These are phyloP conservation scores for Elaphurus davidianus DNA, from an alignment of 2,113 vertebrate species.

Conservation along the genomic window DNA sequence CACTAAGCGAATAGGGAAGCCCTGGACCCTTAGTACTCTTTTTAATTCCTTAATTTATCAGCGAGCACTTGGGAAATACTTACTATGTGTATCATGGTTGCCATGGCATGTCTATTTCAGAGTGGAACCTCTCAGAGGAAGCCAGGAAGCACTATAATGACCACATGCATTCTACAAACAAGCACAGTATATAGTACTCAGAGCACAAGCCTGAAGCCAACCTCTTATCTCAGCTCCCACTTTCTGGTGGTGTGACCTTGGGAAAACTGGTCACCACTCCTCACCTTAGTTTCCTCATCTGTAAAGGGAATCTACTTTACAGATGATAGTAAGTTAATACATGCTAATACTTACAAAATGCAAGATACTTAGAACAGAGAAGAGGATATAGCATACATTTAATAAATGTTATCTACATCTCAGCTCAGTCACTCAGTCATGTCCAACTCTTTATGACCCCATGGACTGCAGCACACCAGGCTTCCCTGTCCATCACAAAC, in stretches of 20 bases:
- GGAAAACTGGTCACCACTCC: neutral
- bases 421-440: neutral
- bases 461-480: neutral
- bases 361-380: neutral
- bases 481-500: neutral
- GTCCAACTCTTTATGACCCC: neutral
- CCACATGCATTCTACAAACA: neutral
- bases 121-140: neutral
- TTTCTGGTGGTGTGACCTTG: neutral
- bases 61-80: neutral
- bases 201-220: neutral
- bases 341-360: neutral
- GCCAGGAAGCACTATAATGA: neutral
- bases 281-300: neutral
- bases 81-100: fast-evolving
- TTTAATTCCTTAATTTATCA: neutral
- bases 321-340: neutral
- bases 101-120: neutral
- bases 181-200: neutral
- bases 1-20: neutral
- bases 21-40: neutral
- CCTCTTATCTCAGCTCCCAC: no score
- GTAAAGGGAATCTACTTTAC: neutral
- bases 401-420: neutral
- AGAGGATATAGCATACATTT: neutral